Conservation (phyloP, 2,113 vertebrate genomes). For the Sula dactylatra region DNA sequence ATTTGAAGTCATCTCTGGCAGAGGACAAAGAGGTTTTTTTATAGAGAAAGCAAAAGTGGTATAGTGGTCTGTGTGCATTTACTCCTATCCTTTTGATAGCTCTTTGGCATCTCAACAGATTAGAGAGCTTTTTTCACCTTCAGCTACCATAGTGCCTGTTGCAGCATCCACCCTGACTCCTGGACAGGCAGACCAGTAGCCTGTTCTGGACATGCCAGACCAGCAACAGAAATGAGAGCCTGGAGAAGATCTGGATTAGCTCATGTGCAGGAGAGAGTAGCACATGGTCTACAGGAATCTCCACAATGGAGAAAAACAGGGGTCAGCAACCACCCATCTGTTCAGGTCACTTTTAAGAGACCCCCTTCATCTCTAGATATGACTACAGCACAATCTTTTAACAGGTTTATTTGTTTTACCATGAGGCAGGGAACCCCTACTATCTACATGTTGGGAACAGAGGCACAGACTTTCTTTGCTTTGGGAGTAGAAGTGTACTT, state of each 20-base stretch:
- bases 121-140: neutral
- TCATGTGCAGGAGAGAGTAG: neutral
- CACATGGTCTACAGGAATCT: neutral
- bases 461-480: neutral
- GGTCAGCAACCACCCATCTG: neutral
- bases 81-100: neutral
- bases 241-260: neutral
- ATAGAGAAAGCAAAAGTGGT: neutral
- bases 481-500: neutral
- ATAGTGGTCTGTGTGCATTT: neutral
- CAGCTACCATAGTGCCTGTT: neutral
- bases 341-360: neutral
- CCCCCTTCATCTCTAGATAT: neutral
- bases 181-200: neutral
- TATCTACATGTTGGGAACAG: neutral
- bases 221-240: neutral
- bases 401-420: neutral
- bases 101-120: neutral
- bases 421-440: neutral
- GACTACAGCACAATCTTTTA: neutral
- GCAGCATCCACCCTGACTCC: neutral
- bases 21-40: neutral
- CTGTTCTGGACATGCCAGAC: neutral
- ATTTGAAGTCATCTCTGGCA: neutral
- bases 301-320: neutral